phyloP scores from a whole-genome alignment of 2,888 invertebrate genomes.

The Epinotia ramella region DNA sequence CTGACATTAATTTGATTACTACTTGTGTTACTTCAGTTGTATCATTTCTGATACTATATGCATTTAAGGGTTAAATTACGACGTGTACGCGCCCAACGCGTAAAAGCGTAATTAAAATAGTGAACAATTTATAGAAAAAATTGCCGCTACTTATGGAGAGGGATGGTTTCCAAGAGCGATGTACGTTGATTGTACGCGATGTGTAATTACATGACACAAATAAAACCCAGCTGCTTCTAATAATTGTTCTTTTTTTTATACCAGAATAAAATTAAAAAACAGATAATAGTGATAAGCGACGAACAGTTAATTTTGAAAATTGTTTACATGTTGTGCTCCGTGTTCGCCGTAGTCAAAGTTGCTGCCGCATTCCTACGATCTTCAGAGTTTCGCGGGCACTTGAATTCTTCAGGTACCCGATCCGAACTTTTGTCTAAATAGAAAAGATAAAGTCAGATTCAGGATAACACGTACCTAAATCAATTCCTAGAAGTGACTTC shows the following conservation, averaged over 20 bases:
- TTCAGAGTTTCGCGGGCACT: conserved; percentile 64
- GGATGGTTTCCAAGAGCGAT: too few species aligned
- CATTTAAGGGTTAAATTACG: too few species aligned
- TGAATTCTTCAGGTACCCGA: conserved; percentile 58
- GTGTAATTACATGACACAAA: background rate
- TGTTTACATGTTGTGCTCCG: conserved; percentile 21
- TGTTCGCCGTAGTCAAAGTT: conserved; percentile 7
- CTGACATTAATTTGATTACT: too few species aligned
- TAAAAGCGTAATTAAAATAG: too few species aligned
- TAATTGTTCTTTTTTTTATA: background rate
- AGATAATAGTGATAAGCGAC: background rate
- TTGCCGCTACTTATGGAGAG: too few species aligned
- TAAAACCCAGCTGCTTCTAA: background rate
- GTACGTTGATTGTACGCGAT: too few species aligned
- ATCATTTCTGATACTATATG: too few species aligned
- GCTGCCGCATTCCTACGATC: conserved; percentile 58
- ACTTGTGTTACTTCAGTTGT: too few species aligned
- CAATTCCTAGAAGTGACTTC: background rate
- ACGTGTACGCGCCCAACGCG: too few species aligned
- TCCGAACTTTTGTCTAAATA: conserved; percentile 60
- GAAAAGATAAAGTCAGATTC: background rate
- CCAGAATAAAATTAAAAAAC: background rate
- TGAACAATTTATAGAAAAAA: too few species aligned
- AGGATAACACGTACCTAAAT: background rate
- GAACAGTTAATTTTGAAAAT: background rate